Conservation (phyloP, 2,113 vertebrate species). For the Mustela lutreola region DNA sequence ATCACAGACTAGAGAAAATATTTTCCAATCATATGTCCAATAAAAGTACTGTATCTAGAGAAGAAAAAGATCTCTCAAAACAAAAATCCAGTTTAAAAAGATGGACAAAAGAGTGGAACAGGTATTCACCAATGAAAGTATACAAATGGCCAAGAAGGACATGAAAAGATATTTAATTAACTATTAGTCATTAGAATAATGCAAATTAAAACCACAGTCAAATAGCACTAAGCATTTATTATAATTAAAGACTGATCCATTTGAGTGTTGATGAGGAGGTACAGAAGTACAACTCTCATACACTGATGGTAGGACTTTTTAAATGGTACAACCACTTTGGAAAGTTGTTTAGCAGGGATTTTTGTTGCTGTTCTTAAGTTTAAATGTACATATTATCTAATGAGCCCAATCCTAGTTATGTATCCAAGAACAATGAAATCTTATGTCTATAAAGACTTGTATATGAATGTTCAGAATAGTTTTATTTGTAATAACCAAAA, state of each 20-base stretch:
- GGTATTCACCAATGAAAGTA: background rate
- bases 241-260: background rate
- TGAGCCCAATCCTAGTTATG: background rate
- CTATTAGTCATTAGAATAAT: background rate
- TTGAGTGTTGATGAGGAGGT: background rate
- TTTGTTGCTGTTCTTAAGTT: background rate
- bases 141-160: background rate
- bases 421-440: slow-evolving; percentile 29
- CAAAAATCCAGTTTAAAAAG: background rate
- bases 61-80: background rate
- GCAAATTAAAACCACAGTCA: background rate
- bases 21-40: background rate
- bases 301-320: background rate
- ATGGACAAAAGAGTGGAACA: background rate
- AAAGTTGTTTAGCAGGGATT: background rate
- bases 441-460: background rate
- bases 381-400: background rate
- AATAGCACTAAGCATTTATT: background rate
- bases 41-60: background rate
- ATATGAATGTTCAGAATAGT: background rate
- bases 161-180: background rate
- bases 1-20: background rate
- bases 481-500: slow-evolving; percentile 5
- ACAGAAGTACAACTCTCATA: background rate
- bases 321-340: background rate